phyloP scores from a whole-genome alignment of 2,888 invertebrate species.

The Agriotes lineatus region DNA sequence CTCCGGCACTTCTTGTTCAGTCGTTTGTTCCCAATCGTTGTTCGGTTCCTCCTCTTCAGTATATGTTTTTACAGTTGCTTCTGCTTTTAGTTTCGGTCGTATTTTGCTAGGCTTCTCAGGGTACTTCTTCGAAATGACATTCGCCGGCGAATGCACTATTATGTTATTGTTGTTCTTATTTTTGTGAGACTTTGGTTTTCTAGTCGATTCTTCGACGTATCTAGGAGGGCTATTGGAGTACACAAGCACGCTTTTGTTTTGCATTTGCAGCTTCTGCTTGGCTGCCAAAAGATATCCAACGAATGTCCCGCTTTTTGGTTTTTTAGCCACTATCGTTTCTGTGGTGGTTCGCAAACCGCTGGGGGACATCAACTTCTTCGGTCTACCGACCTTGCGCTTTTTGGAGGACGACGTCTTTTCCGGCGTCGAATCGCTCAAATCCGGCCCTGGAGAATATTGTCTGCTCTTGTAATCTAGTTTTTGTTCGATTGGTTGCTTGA shows the following conservation, averaged over 20 bases:
- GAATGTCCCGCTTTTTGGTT: constrained; percentile 77
- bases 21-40: constrained; percentile 50
- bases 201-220: constrained; percentile 60
- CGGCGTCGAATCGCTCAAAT: constrained; percentile 55
- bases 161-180: constrained; percentile 54
- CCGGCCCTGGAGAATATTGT: constrained; percentile 45
- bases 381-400: constrained; percentile 86
- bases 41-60: constrained; percentile 71
- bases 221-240: constrained; percentile 70
- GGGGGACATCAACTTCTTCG: constrained; percentile 76
- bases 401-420: constrained; percentile 67
- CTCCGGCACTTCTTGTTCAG: constrained; percentile 36
- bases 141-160: constrained; percentile 42
- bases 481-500: constrained; percentile 23
- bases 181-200: constrained; percentile 53
- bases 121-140: constrained; percentile 44
- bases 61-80: constrained; percentile 74
- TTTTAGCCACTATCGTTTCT: constrained; percentile 87
- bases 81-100: constrained; percentile 80
- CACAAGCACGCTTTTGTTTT: constrained; percentile 65
- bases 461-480: constrained; percentile 24
- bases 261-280: constrained; percentile 72
- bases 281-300: constrained; percentile 76
- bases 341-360: constrained; percentile 72
- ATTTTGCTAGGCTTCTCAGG: constrained; percentile 70